Base-by-base conservation (phyloP, 2,888 invertebrate genomes). In the Lasioglossum marginatum region DNA sequence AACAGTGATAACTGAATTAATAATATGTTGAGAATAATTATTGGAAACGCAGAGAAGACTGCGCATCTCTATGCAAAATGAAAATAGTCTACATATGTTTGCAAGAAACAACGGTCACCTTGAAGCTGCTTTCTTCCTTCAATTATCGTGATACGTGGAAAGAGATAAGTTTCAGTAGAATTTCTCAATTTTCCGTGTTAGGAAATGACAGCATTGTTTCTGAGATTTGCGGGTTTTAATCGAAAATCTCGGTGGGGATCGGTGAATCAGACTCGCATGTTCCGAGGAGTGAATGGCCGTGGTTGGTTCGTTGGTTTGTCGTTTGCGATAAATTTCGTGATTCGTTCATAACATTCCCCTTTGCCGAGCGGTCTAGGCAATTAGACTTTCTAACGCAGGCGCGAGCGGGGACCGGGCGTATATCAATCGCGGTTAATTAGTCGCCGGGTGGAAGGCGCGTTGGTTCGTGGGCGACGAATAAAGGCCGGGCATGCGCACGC, bases 401-500 rank as follows among this genome's bases (percentile, higher is more conserved):
- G 70, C 66, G 70, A 48, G 75, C 60, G 60, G 70, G 81, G 76
- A 34, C 57, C 75, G 60, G 73, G 80, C 79, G 86, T 86, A 88
- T 88, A 87, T 90, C 90, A 88, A 90, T 90, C 89, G 87, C 83
- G 83, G 82, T 87, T 90, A 90, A 90, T 90, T 90, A 87, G 85
- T 86, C 88, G 87, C 79, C 77, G 77, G 79, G 83, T 78, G 72
- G 79, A 81, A 72, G 73, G 84, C 71, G 60, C 68, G 60, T 45
- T 31, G 72, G 81, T 63, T 83, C 82, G 79, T 83, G 87, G 85
- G 82, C 88, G 89, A 81, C 79, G 81, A 87, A 83, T 87, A 85
- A 82, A 77, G 78, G 74, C 83, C 73, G 73, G 83, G 77, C 37
- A 71, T 43, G 43, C 71, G 71, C 70, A 77, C 82, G 82, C 73